Evolutionary conservation across 2,797 vertebrate genomes (phyloP), one percentile per base, ranked within the genome.

Genomic region (Babyrousa celebensis): DNA sequence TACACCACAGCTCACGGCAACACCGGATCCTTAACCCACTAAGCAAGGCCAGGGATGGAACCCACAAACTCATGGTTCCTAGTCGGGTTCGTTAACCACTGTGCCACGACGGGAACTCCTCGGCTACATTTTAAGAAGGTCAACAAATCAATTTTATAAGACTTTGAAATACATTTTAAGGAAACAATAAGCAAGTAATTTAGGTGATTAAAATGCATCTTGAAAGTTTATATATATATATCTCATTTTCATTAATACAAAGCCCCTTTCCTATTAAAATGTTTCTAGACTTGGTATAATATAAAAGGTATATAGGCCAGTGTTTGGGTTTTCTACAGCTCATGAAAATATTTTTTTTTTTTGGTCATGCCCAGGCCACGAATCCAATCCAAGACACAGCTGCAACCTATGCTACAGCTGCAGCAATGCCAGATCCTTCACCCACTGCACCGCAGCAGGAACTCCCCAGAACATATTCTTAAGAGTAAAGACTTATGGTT

Each of bases 231-330:
- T 48, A 48, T 48, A 48, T 48, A 48, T 48, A 48, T 48, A 10
- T 48, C 5, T 48, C 43, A 48, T 48, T 95, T 87, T 71, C 80
- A 92, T 86, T 75, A 92, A 80, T 29, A 82, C 56, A 27, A 83
- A 84, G 43, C 6, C 10, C 23, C 9, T 95, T 95, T 88, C 15
- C 17, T 93, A 67, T 48, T 15, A 71, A 86, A 89, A 65, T 74
- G 16, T 89, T 56, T 89, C 65, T 63, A 80, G 21, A 68, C 20
- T 65, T 89, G 48, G 23, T 92, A 10, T 88, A 63, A 96, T 23
- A 3, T 56, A 40, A 18, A 92, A 95, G 48, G 17, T 67, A 27
- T n/a, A 80, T 3, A 60, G 12, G n/a, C 1, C 20, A 90, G 36
- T 15, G 8, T 82, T 25, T 78, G 21, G 1, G 12, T 80, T 96